Evolutionary conservation across 2,113 vertebrate species (phyloP), one percentile per base, ranked within the genome.

Genomic region (Murina feae): DNA sequence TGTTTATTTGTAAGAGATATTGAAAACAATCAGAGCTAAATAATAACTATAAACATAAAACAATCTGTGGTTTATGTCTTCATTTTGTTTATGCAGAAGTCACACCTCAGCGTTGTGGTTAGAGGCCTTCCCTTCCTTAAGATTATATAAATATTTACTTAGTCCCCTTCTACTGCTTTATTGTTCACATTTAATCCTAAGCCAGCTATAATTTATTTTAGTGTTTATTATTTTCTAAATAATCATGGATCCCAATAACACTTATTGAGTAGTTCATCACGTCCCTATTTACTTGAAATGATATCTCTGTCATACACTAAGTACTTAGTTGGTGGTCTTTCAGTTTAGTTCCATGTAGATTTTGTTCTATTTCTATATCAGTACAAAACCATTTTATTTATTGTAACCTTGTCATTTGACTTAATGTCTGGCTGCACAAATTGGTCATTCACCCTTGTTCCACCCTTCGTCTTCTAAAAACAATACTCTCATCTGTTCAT

Each of bases 11-110:
- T 86, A 86, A 93, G 65, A 39, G 44, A 13, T 90, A 71, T 86
- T 84, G 84, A 87, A 80, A 86, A 93, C 87, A 93, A 63, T 51
- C 90, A 78, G 81, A 37, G 25, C 25, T 60, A 60, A 55, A 37
- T 79, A 18, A 87, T 32, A 91, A 89, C 60, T 83, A 51, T 11
- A 25, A 39, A 55, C 28, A 32, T 16, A 90, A 91, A 90, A 81
- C 93, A 95, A 96, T 78, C 69, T 90, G 76, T 60, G 71, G 72
- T 76, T 91, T 95, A 65, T 58, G 9, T 66, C 80, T 96, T 93
- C 51, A 65, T 53, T 83, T 75, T 96, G 71, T 79, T 94, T 89
- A 89, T 86, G 44, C 37, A 94, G 55, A 94, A 74, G 66, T 85
- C 76, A 95, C 80, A 94, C 75, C 84, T 81, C 30, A 42, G 42